Percentiles rank a stretch among this genome's conserved stretches.
Conservation (phyloP, 2,888 invertebrate species). For the Habroteleia sp. region DNA sequence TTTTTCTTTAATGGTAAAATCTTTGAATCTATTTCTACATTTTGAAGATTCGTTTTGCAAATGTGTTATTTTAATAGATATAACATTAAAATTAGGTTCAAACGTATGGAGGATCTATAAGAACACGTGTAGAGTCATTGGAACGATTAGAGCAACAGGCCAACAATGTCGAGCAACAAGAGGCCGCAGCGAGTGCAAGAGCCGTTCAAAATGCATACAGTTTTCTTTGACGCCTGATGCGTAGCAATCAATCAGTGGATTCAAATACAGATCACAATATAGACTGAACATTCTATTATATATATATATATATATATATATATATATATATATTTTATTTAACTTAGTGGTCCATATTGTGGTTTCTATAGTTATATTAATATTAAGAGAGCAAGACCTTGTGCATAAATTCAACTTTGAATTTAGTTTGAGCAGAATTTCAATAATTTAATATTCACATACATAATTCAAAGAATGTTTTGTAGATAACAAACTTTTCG, state of each 20-base stretch:
- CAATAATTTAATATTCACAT: too few species aligned
- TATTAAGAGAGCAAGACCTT: conserved; percentile 32
- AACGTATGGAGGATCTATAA: conserved; percentile 90
- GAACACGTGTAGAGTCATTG: conserved; percentile 89
- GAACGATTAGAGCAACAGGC: conserved; percentile 84
- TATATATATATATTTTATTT: too few species aligned
- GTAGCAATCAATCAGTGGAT: conserved; percentile 70
- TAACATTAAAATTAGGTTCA: conserved; percentile 83
- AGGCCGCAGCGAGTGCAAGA: conserved; percentile 78
- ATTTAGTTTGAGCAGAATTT: too few species aligned
- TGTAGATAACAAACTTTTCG: too few species aligned
- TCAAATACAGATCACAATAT: background rate
- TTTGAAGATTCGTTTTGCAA: too few species aligned
- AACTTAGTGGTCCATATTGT: conserved; percentile 21
- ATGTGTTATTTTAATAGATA: too few species aligned
- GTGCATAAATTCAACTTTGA: too few species aligned
- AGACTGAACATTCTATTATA: conserved; percentile 2
- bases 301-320: too few species aligned
- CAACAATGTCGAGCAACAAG: conserved; percentile 72
- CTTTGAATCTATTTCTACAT: background rate
- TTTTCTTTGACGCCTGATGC: conserved; percentile 83
- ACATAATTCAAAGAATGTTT: too few species aligned
- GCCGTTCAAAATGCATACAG: conserved; percentile 86
- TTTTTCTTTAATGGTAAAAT: background rate
- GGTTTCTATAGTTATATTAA: conserved; percentile 43